phyloP scores from a whole-genome alignment of 1,140 invertebrate species.

The Sminthurinus signatus region DNA sequence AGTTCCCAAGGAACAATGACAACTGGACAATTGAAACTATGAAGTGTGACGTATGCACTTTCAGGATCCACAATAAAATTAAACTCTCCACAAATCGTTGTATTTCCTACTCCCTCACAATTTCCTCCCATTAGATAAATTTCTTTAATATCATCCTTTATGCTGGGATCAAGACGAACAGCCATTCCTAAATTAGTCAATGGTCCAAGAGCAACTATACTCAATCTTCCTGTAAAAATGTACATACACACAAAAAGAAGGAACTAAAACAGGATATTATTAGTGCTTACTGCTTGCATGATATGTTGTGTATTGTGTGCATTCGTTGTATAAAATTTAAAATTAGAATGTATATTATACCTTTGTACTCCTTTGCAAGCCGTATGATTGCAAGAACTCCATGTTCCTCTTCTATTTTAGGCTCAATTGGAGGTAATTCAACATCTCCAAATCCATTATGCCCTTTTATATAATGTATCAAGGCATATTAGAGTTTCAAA shows the following conservation, averaged over 20 bases:
- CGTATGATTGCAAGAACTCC: constrained; percentile 38
- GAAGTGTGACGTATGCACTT: constrained; percentile 63
- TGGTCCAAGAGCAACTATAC: constrained; percentile 61
- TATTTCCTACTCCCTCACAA: constrained; percentile 59
- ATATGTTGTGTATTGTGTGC: background rate
- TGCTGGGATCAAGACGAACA: constrained; percentile 58
- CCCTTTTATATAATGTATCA: too few relatives aligned
- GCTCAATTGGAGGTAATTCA: constrained; percentile 25
- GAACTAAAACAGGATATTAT: background rate
- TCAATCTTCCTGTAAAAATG: constrained; percentile 48
- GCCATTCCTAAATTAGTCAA: constrained; percentile 70
- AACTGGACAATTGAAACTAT: constrained; percentile 52
- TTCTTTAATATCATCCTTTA: constrained; percentile 55
- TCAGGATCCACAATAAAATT: constrained; percentile 74
- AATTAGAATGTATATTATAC: constrained; percentile 1
- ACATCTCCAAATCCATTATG: constrained; percentile 46
- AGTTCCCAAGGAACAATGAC: constrained; percentile 60
- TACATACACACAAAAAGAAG: too few relatives aligned
- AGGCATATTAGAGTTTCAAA: too few relatives aligned
- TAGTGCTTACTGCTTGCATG: background rate
- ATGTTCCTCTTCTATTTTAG: constrained; percentile 34
- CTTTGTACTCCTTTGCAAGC: constrained; percentile 42
- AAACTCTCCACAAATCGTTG: constrained; percentile 64
- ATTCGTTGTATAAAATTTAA: background rate
- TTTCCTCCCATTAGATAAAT: constrained; percentile 73